Base-by-base conservation (phyloP, 1,140 invertebrate species). In the Helicoverpa zea region DNA sequence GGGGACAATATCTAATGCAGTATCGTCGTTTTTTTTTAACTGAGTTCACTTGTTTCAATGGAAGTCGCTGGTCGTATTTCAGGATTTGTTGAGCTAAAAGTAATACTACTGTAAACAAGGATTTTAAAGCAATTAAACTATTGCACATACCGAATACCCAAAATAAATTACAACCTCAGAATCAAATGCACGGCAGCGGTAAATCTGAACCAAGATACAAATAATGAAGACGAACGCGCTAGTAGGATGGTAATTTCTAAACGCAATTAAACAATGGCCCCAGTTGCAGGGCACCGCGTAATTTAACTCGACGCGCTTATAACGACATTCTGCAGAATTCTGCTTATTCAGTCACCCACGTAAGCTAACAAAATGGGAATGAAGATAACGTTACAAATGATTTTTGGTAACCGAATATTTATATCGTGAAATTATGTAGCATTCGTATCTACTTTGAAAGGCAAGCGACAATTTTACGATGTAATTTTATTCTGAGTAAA, bases 221-320 rank as follows among this genome's bases (percentile, higher is more conserved):
- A 43, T 58, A 73, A 73, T 35, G 70, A 73, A 73, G 70, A 58
- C 29, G 70, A 51, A 73, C 52, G 43, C 70, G 9, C 49, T 58
- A 35, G 52, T 18, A 18, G 29, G 29, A 58, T 52, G 43, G 74
- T 76, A 61, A 63, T 63, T 23, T 54, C 23, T 77, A 66, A 77
- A 77, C 49, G 59, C 75, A 77, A 77, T 77, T 77, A 66, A 49
- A 77, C 75, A 77, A 66, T 43, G 73, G 47, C 23, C 47, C 75
- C 75, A 77, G 73, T 35, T 64, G 75, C 75, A 77, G 51, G 23
- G 43, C 35, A 66, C 49, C 47, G 49, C 35, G 59, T 64, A 77
- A 77, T 77, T 66, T 52, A 66, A 77, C 75, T 51, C 47, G 58
- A 61, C 58, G 18, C 11, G 23, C 0, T n/a, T 30, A 58, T 9